These are phyloP conservation scores for Lamellibrachia satsuma DNA, from an alignment of 2,888 invertebrate species.

Conservation along the genomic window DNA sequence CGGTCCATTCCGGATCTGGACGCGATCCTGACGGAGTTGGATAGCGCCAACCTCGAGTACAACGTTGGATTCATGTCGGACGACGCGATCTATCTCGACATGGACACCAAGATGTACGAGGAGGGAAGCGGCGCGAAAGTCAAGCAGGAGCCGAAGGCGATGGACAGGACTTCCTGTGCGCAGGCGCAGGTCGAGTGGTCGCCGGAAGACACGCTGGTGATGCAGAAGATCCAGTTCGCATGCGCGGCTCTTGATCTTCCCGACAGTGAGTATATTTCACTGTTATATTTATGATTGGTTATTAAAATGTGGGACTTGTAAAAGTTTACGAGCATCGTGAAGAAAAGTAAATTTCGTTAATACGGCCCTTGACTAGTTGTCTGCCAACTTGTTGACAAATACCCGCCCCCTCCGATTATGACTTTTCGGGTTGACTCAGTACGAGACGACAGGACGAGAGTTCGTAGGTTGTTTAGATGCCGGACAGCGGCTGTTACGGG, in stretches of 20 bases:
- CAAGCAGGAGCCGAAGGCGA: neutral
- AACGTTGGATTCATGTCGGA: neutral
- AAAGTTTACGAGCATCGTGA: neutral
- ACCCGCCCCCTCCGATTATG: neutral
- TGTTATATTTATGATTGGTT: neutral
- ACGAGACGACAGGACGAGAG: neutral
- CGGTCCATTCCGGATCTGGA: neutral
- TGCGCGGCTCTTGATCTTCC: neutral
- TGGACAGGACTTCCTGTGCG: slow-evolving; percentile 13
- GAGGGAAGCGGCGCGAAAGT: neutral
- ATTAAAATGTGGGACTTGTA: neutral
- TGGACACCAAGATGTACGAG: slow-evolving; percentile 13
- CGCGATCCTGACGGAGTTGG: neutral
- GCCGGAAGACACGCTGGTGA: neutral
- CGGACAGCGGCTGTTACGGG: neutral
- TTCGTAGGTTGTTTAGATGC: neutral
- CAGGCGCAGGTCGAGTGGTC: neutral
- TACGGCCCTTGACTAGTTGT: neutral
- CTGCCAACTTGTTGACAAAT: neutral
- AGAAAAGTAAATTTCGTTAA: neutral
- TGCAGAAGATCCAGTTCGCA: neutral
- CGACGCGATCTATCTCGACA: neutral
- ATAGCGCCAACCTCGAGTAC: neutral
- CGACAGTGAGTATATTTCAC: neutral
- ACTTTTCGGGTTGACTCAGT: neutral